A percentile compares a stretch with the other conserved stretches of the same genome.
Conservation (phyloP, 2,888 invertebrate species). For the Trichogramma evanescens region DNA sequence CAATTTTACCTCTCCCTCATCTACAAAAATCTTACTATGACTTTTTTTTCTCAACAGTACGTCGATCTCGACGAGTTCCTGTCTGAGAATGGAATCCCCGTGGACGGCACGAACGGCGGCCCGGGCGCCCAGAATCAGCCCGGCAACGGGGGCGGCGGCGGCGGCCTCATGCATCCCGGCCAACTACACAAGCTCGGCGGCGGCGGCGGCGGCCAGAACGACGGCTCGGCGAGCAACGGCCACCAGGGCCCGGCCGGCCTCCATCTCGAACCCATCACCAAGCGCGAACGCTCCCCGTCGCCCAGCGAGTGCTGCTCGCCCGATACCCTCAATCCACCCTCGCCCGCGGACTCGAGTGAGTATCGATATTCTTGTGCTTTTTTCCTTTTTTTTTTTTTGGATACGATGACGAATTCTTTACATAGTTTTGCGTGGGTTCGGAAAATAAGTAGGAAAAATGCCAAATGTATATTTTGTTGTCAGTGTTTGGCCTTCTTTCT, state of each 20-base stretch:
- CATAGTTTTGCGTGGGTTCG: neutral
- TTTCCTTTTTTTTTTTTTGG: neutral
- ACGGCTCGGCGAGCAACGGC: constrained; percentile 33
- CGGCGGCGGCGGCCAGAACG: constrained; percentile 27
- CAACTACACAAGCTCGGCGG: constrained; percentile 44
- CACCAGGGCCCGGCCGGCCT: constrained; percentile 60
- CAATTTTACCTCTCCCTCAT: too few species aligned
- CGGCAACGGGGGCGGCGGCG: constrained; percentile 76
- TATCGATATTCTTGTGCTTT: constrained; percentile 29
- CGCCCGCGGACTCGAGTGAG: constrained; percentile 86
- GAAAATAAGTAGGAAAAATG: constrained; percentile 4
- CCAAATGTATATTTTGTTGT: neutral
- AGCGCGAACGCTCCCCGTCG: constrained; percentile 80
- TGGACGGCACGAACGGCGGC: constrained; percentile 62
- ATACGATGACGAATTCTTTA: neutral
- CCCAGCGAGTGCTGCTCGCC: constrained; percentile 85
- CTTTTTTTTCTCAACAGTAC: constrained; percentile 59
- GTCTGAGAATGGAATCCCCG: constrained; percentile 88
- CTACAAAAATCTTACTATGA: too few species aligned
- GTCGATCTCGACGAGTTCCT: constrained; percentile 96
- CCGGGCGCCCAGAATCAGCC: constrained; percentile 55
- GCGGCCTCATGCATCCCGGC: constrained; percentile 45
- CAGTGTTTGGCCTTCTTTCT: neutral
- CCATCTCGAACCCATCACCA: constrained; percentile 66
- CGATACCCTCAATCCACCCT: constrained; percentile 81